phyloP scores from a whole-genome alignment of 2,888 invertebrate species.

The Imbricaverruca yamaguchii region DNA sequence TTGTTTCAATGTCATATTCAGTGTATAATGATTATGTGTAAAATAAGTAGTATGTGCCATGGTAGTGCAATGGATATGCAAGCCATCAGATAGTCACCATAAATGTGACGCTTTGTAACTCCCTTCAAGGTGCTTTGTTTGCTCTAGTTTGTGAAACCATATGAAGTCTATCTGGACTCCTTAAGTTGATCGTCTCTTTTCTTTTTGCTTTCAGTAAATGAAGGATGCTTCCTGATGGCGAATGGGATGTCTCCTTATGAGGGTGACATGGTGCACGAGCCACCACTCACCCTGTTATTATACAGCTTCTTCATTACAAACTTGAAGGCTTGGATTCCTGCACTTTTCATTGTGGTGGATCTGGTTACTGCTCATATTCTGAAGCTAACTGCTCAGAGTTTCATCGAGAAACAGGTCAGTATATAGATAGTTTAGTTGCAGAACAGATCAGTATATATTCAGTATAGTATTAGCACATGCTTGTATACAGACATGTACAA shows the following conservation, averaged over 20 bases:
- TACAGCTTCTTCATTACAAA: conserved; percentile 55
- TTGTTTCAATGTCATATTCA: not conserved
- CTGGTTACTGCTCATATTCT: not conserved
- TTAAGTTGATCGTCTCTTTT: too few relatives aligned
- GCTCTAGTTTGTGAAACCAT: too few relatives aligned
- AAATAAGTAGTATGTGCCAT: not conserved
- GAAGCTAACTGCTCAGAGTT: not conserved
- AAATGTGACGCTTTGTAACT: too few relatives aligned
- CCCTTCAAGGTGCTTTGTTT: too few relatives aligned
- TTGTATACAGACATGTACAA: too few relatives aligned
- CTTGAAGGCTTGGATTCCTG: conserved; percentile 29
- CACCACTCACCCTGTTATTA: conserved; percentile 63
- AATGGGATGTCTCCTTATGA: conserved; percentile 75
- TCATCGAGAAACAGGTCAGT: conserved; percentile 21
- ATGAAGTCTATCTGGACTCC: too few relatives aligned
- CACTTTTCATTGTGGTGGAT: not conserved
- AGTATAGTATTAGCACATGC: too few relatives aligned
- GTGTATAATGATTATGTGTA: not conserved
- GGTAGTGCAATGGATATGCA: not conserved
- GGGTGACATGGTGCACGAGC: conserved; percentile 86
- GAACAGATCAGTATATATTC: too few relatives aligned
- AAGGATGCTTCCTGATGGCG: conserved; percentile 72
- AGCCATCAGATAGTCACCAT: too few relatives aligned
- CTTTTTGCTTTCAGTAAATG: conserved; percentile 56
- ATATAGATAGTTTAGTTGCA: too few relatives aligned